phyloP scores from a whole-genome alignment of 1,140 invertebrate species.

The Apis dorsata region DNA sequence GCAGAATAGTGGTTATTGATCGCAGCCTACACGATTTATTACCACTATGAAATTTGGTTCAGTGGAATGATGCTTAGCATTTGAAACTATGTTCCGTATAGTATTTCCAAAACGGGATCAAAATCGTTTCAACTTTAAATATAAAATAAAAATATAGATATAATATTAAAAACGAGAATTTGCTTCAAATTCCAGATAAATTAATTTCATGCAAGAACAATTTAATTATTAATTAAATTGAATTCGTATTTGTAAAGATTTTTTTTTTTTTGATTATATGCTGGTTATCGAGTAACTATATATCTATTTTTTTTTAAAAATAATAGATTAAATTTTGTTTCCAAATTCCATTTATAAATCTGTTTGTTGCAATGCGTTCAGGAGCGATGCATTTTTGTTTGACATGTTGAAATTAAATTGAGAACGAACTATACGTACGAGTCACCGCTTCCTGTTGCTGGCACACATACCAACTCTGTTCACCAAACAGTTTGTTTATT shows the following conservation, averaged over 20 bases:
- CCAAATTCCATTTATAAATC: not conserved
- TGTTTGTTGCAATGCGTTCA: not conserved
- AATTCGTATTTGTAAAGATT: no score
- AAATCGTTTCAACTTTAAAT: not conserved
- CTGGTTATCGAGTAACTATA: no score
- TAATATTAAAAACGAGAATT: no score
- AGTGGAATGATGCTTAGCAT: conserved; percentile 3
- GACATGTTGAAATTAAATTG: not conserved
- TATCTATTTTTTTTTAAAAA: not conserved
- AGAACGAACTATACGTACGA: not conserved
- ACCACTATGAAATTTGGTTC: conserved; percentile 23
- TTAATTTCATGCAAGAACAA: no score
- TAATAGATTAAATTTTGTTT: not conserved
- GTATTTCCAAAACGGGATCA: not conserved
- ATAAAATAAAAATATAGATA: not conserved
- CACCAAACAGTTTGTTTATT: conserved; percentile 12
- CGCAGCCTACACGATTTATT: conserved; percentile 27
- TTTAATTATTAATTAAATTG: no score
- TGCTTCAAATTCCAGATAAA: no score
- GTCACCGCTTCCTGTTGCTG: not conserved
- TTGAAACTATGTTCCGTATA: not conserved
- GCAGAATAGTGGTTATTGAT: conserved; percentile 34
- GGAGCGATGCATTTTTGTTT: not conserved
- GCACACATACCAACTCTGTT: not conserved
- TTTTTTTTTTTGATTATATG: no score